A percentile compares a stretch with the other conserved stretches of the same genome.
phyloP scores from a whole-genome alignment of 92 coral and sea anemone genomes.

The Epizoanthus rinbou region DNA sequence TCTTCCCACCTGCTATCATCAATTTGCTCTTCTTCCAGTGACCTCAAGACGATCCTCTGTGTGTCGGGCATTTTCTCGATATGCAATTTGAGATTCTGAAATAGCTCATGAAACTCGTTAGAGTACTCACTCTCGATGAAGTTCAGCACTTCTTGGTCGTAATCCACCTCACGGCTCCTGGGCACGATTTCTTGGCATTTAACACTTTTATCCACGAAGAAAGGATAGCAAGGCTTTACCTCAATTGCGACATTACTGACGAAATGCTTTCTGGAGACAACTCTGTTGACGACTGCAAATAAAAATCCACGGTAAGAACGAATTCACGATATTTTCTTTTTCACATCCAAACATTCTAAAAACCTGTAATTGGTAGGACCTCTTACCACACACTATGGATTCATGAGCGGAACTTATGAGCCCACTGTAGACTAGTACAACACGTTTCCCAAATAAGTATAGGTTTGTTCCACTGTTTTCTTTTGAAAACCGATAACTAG shows the following conservation, averaged over 20 bases:
- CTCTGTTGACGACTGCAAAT: conserved; percentile 20
- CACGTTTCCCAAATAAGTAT: too few relatives aligned
- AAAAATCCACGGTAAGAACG: background rate
- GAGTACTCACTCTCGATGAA: conserved; percentile 12
- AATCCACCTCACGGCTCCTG: conserved; percentile 15
- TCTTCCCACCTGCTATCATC: conserved; percentile 11
- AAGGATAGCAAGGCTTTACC: conserved; percentile 4
- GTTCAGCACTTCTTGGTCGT: background rate
- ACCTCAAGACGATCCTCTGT: conserved; percentile 1
- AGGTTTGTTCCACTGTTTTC: too few relatives aligned
- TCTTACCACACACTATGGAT: too few relatives aligned
- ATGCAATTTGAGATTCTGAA: background rate
- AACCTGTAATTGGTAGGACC: too few relatives aligned
- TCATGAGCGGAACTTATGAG: too few relatives aligned
- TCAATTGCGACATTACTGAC: background rate
- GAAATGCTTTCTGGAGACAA: conserved; percentile 6
- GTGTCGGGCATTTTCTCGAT: background rate
- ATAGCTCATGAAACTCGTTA: background rate
- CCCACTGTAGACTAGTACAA: too few relatives aligned
- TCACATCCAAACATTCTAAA: too few relatives aligned
- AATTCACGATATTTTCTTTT: too few relatives aligned
- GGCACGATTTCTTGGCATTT: background rate
- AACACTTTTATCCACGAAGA: background rate
- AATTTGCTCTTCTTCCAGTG: background rate
- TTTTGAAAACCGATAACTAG: too few relatives aligned